These are phyloP conservation scores for Agelas oroides DNA, from an alignment of 37 sponge, comb jelly and placozoan species.

Conservation along the genomic window DNA sequence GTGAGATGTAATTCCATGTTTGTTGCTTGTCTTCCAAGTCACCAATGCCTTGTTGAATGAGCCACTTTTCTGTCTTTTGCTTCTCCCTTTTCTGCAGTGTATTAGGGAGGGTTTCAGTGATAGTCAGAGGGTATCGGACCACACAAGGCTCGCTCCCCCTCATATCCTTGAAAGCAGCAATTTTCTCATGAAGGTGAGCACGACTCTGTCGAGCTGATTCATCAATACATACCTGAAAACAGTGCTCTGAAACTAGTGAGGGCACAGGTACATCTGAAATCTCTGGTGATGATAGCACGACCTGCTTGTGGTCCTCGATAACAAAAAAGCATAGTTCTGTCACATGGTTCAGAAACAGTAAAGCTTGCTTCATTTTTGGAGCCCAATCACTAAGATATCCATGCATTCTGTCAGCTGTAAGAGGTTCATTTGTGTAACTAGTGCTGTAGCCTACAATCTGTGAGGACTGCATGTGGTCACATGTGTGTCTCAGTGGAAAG, in stretches of 20 bases:
- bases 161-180: not conserved
- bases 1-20: not conserved
- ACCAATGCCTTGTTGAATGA: slow-evolving; percentile 36
- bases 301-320: not conserved
- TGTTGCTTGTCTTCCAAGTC: slow-evolving; percentile 7
- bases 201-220: not conserved
- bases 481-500: slow-evolving; percentile 45
- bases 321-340: slow-evolving; percentile 36
- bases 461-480: slow-evolving; percentile 2
- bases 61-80: slow-evolving; percentile 19
- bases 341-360: slow-evolving; percentile 58
- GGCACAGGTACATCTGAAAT: not conserved
- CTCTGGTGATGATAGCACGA: not conserved
- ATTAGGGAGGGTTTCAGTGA: not conserved
- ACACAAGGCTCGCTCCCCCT: slow-evolving; percentile 4
- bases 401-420: slow-evolving; percentile 17
- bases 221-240: slow-evolving; percentile 3
- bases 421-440: not conserved
- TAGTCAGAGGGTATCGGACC: not conserved
- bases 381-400: slow-evolving; percentile 17
- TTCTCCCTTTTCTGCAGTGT: too few relatives aligned
- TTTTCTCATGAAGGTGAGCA: not conserved
- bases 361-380: slow-evolving; percentile 46
- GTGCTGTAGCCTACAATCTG: slow-evolving; percentile 1
- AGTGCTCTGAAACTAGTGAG: not conserved